Evolutionary conservation across 2,888 invertebrate genomes (phyloP), one percentile per base, ranked within the genome.

Genomic region (Uloborus plumipes): DNA sequence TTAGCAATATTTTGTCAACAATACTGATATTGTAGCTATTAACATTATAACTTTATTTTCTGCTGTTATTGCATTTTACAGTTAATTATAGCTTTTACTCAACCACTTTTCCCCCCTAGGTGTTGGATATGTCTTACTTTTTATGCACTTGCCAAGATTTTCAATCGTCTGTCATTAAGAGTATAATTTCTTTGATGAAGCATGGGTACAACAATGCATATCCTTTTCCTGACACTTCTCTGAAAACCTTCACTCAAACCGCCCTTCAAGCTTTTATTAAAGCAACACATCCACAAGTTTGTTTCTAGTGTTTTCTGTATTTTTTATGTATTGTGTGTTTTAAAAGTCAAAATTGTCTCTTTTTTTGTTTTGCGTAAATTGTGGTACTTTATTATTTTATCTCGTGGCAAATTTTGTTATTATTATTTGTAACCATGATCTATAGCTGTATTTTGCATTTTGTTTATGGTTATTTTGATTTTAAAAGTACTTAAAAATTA

Each of bases 201-300:
- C 74, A 70, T 65, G 70, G 80, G 14, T 22, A 39, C 31, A 49
- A 74, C 31, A 70, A 70, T 81, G 64, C 51, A 4, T 81, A 70
- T 59, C 55, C 55, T 9, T 26, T 81, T 18, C 74, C 80, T 50
- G n/a, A 16, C n/a, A 51, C 58, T 64, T 26, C 62, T 18, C 53
- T 67, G 15, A n/a, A 65, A n/a, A 49, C 58, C 4, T 75, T 74
- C 18, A 69, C 49, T n/a, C 20, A 62, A 6, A 55, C 64, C 31
- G 26, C 75, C 31, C n/a, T 39, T 51, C 14, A 58, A 51, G 22
- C 64, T 13, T 39, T 69, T 47, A 26, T 53, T 26, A 51, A 51
- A 51, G 15, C 47, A 53, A 73, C 20, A 15, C 53, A 26, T 16
- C n/a, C 73, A 13, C 62, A 80, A 64, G 79, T 73, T 67, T 50